phyloP scores from a whole-genome alignment of 2,113 vertebrate species.

The Poeciliopsis retropinna region DNA sequence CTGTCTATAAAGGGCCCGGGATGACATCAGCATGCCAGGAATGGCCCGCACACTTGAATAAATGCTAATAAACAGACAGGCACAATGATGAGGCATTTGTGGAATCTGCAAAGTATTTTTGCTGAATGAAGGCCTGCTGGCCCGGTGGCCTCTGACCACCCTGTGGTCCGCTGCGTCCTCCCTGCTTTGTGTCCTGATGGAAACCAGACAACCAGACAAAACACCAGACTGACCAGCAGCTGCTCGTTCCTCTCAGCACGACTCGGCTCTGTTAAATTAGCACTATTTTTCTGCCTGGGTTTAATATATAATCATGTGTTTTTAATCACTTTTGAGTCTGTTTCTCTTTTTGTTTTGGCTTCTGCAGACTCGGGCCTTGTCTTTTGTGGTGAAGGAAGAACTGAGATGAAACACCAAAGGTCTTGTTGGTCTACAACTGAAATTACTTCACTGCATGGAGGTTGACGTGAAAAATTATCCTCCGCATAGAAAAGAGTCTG shows the following conservation, averaged over 20 bases:
- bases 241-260: conserved; percentile 30
- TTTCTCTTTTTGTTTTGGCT: neutral
- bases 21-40: conserved; percentile 56
- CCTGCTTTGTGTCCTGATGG: conserved; percentile 67
- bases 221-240: conserved; percentile 61
- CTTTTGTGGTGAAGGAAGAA: neutral
- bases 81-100: conserved; percentile 73
- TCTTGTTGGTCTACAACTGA: neutral
- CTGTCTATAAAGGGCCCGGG: conserved; percentile 45
- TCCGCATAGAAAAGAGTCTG: neutral
- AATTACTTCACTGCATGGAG: neutral
- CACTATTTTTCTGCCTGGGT: neutral
- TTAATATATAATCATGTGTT: neutral
- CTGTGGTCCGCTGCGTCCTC: conserved; percentile 39
- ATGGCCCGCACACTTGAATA: conserved; percentile 57
- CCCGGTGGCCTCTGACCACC: conserved; percentile 49
- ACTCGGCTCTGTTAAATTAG: conserved; percentile 29
- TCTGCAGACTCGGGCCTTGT: neutral
- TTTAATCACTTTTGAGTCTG: neutral
- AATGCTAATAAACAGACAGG: conserved; percentile 55
- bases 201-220: conserved; percentile 68
- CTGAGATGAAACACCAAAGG: neutral
- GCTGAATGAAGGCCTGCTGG: conserved; percentile 56
- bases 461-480: neutral
- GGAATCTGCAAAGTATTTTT: conserved; percentile 75